phyloP scores from a whole-genome alignment of 2,113 vertebrate species.

The Candoia aspera region DNA sequence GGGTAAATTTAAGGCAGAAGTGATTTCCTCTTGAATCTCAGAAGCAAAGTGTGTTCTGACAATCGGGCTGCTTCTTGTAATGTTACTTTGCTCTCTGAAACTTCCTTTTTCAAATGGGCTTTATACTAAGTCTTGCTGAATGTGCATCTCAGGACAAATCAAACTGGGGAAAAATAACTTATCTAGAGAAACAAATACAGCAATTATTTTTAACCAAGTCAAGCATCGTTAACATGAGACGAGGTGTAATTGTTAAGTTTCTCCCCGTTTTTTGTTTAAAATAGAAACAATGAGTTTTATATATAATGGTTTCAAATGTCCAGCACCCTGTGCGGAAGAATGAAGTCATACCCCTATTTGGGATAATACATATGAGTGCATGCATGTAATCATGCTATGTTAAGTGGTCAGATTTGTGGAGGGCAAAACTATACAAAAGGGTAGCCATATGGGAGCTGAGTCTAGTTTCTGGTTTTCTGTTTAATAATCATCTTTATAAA shows the following conservation, averaged over 20 bases:
- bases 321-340: not conserved
- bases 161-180: not conserved
- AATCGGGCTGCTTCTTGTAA: not conserved
- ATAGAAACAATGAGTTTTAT: not conserved
- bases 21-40: not conserved
- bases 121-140: not conserved
- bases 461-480: not conserved
- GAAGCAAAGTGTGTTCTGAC: not conserved
- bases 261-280: not conserved
- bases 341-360: not conserved
- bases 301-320: not conserved
- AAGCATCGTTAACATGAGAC: conserved; percentile 35
- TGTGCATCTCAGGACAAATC: not conserved
- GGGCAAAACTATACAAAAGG: not conserved
- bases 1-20: not conserved
- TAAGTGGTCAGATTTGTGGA: conserved; percentile 23
- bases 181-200: not conserved
- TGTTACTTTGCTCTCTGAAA: not conserved
- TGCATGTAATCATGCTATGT: not conserved
- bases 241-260: not conserved
- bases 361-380: not conserved
- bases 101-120: not conserved
- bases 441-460: not conserved
- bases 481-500: conserved; percentile 15
- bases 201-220: conserved; percentile 46